A percentile compares a stretch with the other conserved stretches of the same genome.
Evolutionary conservation across 2,797 vertebrate genomes (phyloP).

Genomic region (Merluccius polli): DNA sequence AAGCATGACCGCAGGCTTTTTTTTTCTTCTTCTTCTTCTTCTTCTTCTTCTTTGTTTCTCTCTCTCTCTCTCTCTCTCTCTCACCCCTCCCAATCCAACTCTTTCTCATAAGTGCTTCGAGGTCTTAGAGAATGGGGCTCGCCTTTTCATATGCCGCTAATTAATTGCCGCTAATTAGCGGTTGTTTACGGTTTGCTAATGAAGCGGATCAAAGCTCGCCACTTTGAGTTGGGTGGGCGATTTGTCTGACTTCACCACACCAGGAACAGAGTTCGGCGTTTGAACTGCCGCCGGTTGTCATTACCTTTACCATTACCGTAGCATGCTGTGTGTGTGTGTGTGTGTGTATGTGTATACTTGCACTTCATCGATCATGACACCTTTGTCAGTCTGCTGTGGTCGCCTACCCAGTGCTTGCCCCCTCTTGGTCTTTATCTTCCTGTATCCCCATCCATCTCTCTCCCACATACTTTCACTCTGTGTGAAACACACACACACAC

Average conservation of each 20-base stretch:
- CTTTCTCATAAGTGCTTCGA: slow-evolving; percentile 27
- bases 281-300: slow-evolving; percentile 35
- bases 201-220: slow-evolving; percentile 63
- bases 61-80: slow-evolving; percentile 2
- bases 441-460: slow-evolving; percentile 48
- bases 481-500: not conserved
- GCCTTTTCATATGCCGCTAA: slow-evolving; percentile 57
- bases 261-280: slow-evolving; percentile 27
- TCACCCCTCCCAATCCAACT: not conserved
- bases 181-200: slow-evolving; percentile 66
- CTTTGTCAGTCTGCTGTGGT: slow-evolving; percentile 58
- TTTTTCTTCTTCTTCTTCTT: not conserved
- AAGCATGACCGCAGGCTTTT: slow-evolving; percentile 46
- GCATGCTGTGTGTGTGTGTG: slow-evolving; percentile 13
- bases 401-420: slow-evolving; percentile 56
- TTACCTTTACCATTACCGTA: slow-evolving; percentile 32
- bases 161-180: slow-evolving; percentile 68
- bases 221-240: slow-evolving; percentile 20
- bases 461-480: slow-evolving; percentile 12
- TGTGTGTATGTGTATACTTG: slow-evolving; percentile 20
- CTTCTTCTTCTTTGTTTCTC: not conserved
- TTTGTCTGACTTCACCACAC: slow-evolving; percentile 40
- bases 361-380: slow-evolving; percentile 65
- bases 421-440: slow-evolving; percentile 57
- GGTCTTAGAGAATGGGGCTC: slow-evolving; percentile 43